Evolutionary conservation across 53 echinoderm and acorn worm genomes (phyloP), one percentile per base, ranked within the genome.

Genomic region (Echinarachnius parma): DNA sequence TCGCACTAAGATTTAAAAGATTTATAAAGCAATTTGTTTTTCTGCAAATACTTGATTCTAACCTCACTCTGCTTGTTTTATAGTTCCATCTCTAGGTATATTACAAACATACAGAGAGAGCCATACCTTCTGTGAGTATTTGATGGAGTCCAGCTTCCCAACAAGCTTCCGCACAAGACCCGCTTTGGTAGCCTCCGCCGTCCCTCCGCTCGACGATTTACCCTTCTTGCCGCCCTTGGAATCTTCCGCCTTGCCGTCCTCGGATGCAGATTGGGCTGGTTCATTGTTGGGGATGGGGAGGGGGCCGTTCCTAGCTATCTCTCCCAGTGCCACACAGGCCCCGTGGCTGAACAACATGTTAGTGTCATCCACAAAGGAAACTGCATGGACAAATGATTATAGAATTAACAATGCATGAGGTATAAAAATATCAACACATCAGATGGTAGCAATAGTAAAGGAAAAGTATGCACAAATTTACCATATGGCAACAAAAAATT

Each of bases 311-410:
- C 91, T 75, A 22, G 82, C 81, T 9, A 95, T 96, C 69, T 91
- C 86, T 3, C 96, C 96, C 1, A 91, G 81, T 37, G 96, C 96
- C 0, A 82, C 66, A 37, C 87, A 87, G 13, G 96, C 91, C 0
- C 82, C 96, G 37, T 68, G 77, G 66, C 84, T 78, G 48, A 91
- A 68, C 10, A 81, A 59, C 21, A 84, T 74, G 60, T 84, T 87
- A n/a, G 76, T 33, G 48, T 59, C 75, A 64, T 88, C 82, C 33
- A 96, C 37, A 16, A 63, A 54, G 7, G 79, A 85, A 16, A 79
- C 95, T 95, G 44, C 9, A 62, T 7, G n/a, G n/a, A n/a, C n/a
- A n/a, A n/a, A n/a, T n/a, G n/a, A n/a, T n/a, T n/a, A n/a, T n/a
- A n/a, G n/a, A n/a, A n/a, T n/a, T n/a, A n/a, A n/a, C n/a, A n/a